Base-by-base conservation (phyloP, 2,797 vertebrate genomes). In the Anomalospiza imberbis region DNA sequence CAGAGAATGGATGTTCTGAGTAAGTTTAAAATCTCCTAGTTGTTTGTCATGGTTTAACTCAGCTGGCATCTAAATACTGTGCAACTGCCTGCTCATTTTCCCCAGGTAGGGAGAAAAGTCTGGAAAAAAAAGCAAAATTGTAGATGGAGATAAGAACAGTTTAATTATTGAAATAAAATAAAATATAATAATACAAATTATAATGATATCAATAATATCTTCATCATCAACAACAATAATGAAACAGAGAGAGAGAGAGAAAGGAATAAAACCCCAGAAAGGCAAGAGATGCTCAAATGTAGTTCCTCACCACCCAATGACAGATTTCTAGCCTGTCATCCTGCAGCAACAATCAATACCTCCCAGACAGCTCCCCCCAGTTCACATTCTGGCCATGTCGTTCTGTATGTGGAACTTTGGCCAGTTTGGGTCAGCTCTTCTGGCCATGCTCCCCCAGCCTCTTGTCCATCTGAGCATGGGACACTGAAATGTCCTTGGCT, bases 361-460 rank as follows among this genome's bases (percentile, higher is more conserved):
- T 85, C 32, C 12, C 32, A 44, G 15, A 17, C 45, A 75, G 36
- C 28, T 67, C 7, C 15, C 22, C 4, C 17, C 22, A 28, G 53
- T 3, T 60, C 38, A 15, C 7, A 24, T 3, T 22, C 50, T 47
- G 50, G 40, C 24, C 40, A 10, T 15, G 7, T 28, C 1, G 0
- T 8, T 31, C 20, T 51, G 17, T 42, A 45, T 31, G 3, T 31
- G 55, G 38, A 26, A 61, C 55, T 48, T 19, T 47, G 58, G 12
- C 34, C 48, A 29, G 8, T 3, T n/a, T 0, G 0, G 24, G 25
- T 19, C 42, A 55, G 24, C 10, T 63, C 42, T 72, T 3, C 58
- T 29, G 42, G 24, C 76, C 24, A 3, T 28, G 44, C 18, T 67
- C 6, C 22, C 29, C 14, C 14, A 40, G 42, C 18, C 18, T 18